Evolutionary conservation across 1,140 invertebrate species (phyloP).

Genomic region (Drosophila nigrodunni): DNA sequence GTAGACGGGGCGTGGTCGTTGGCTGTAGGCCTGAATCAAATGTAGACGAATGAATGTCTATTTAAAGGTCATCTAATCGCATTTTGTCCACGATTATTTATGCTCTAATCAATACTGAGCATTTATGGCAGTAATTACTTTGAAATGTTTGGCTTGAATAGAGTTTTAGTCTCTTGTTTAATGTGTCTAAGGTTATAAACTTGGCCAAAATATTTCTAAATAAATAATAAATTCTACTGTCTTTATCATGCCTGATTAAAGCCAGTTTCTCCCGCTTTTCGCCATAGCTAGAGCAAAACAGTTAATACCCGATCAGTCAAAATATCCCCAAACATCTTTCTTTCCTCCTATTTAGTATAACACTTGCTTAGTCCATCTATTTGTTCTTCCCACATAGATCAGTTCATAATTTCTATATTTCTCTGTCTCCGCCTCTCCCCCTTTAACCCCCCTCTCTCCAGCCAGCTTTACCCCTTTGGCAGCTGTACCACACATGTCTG

Average conservation of each 20-base stretch:
- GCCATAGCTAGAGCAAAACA: too few relatives aligned
- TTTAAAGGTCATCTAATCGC: not conserved
- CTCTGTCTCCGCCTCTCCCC: not conserved
- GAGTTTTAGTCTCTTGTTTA: too few relatives aligned
- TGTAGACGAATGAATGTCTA: not conserved
- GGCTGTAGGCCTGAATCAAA: not conserved
- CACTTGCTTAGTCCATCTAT: not conserved
- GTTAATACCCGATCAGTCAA: not conserved
- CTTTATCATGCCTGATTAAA: too few relatives aligned
- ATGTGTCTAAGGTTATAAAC: too few relatives aligned
- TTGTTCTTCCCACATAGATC: not conserved
- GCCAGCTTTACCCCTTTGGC: not conserved
- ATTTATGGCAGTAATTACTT: too few relatives aligned
- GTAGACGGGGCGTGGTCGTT: too few relatives aligned
- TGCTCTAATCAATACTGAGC: too few relatives aligned
- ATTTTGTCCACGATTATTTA: too few relatives aligned
- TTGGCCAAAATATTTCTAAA: too few relatives aligned
- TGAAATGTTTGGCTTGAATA: too few relatives aligned
- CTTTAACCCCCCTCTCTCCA: not conserved
- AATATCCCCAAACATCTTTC: not conserved
- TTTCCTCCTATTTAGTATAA: not conserved
- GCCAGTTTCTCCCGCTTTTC: too few relatives aligned
- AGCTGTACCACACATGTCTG: slow-evolving; percentile 7
- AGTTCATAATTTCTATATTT: not conserved
- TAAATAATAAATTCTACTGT: too few relatives aligned